These are phyloP conservation scores for Sterna hirundo DNA, from an alignment of 2,113 vertebrate genomes.

Conservation along the genomic window DNA sequence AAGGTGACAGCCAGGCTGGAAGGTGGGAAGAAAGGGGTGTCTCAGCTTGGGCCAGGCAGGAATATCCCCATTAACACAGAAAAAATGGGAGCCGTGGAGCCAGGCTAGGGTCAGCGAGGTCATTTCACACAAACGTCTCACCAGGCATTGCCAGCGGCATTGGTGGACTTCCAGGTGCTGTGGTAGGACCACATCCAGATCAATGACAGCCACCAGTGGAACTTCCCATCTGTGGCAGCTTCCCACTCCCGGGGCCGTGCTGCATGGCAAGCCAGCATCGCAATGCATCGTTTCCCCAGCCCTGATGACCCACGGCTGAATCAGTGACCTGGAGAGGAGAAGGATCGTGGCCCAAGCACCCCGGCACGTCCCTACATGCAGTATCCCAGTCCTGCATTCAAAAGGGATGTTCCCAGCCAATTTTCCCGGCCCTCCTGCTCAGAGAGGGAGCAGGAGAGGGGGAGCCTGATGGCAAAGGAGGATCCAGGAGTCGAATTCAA, in stretches of 20 bases:
- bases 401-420: accelerated
- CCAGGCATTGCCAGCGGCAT: neutral
- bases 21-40: neutral
- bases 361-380: accelerated
- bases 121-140: neutral
- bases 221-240: neutral
- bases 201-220: neutral
- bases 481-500: neutral
- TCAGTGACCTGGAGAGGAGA: neutral
- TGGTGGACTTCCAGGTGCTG: neutral
- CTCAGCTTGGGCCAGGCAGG: neutral
- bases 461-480: neutral
- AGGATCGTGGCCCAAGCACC: accelerated
- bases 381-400: neutral
- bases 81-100: neutral
- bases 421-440: neutral
- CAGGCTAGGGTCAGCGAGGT: neutral
- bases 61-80: neutral
- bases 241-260: neutral
- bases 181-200: neutral
- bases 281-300: neutral
- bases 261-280: neutral
- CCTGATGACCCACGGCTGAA: neutral
- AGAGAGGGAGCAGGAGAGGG: neutral
- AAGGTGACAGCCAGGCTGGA: accelerated